Evolutionary conservation across 2,113 vertebrate species (phyloP), one percentile per base, ranked within the genome.

Genomic region (Carassius carassius): DNA sequence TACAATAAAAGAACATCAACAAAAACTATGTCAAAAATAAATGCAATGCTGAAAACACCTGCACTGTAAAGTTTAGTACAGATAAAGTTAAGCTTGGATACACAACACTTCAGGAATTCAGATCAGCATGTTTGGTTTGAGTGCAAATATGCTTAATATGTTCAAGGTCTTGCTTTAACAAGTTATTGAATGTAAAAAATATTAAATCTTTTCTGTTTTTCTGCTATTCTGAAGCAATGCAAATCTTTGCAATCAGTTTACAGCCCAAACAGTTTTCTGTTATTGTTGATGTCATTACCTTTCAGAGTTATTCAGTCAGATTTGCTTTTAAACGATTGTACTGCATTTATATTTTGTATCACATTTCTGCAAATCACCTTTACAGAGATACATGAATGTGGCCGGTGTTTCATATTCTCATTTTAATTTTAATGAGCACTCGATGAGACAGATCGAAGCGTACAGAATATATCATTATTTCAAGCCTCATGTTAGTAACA

Each of bases 351-450:
- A 16, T 51, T 25, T 29, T 76, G 74, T 11, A 54, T 76, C 25
- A 32, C 47, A 76, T 75, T 29, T 51, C 73, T 29, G 47, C 44
- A 76, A 76, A 76, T 76, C 73, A 54, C 25, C 47, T 54, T 54
- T 76, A 76, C 73, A 29, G n/a, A 76, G 74, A 76, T 16, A 51
- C 35, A 73, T 47, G 37, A 73, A 44, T 47, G 21, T 74, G 21
- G 21, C 47, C 54, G 9, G 47, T 25, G 44, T 60, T 78, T 60
- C 54, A 58, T 60, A 60, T 21, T 58, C 76, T 60, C 76, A 60
- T 78, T 58, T 78, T 60, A 58, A 60, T 78, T 60, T 56, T 78
- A 78, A 78, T 78, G 76, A 78, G 76, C 32, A 37, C 76, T 60
- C 76, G 14, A 60, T 60, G 76, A 60, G 29, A 78, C 29, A 37